Conservation (phyloP, 2,888 invertebrate genomes). For the Drosophila emarginata region DNA sequence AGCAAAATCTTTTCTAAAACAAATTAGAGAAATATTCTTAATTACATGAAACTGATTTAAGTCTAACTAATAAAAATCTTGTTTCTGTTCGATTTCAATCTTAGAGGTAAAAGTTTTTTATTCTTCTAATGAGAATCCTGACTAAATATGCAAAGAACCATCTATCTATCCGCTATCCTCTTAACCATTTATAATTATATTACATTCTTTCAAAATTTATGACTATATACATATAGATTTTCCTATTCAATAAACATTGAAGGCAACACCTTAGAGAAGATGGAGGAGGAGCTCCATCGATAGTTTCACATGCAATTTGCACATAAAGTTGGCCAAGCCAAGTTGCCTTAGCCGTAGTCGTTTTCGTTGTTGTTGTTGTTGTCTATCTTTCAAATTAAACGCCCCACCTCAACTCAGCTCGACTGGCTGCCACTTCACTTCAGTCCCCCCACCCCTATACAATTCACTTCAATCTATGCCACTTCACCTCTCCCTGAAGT, state of each 20-base stretch:
- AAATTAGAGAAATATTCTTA: no score
- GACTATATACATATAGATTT: constrained; percentile 3
- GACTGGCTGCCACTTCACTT: constrained; percentile 4
- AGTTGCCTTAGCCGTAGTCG: constrained; percentile 9
- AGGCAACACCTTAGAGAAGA: not conserved
- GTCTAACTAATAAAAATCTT: no score
- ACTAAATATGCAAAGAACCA: not conserved
- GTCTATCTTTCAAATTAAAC: constrained; percentile 42
- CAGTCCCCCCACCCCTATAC: not conserved
- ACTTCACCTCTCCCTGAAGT: constrained; percentile 8
- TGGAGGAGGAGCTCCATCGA: constrained; percentile 6
- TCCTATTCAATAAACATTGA: constrained; percentile 6
- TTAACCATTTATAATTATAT: not conserved
- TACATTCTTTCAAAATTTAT: constrained; percentile 1
- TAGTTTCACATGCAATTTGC: constrained; percentile 69
- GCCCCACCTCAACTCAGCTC: constrained; percentile 9
- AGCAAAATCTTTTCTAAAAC: no score
- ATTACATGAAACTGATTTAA: no score
- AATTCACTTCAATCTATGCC: not conserved
- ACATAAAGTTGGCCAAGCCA: constrained; percentile 53
- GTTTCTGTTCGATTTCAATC: no score
- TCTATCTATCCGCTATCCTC: not conserved
- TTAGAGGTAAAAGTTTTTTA: not conserved
- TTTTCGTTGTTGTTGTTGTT: not conserved
- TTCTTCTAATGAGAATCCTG: not conserved